A percentile compares a stretch with the other conserved stretches of the same genome.
Evolutionary conservation across 2,888 invertebrate species (phyloP).

Genomic region (Drosophila infuscata): DNA sequence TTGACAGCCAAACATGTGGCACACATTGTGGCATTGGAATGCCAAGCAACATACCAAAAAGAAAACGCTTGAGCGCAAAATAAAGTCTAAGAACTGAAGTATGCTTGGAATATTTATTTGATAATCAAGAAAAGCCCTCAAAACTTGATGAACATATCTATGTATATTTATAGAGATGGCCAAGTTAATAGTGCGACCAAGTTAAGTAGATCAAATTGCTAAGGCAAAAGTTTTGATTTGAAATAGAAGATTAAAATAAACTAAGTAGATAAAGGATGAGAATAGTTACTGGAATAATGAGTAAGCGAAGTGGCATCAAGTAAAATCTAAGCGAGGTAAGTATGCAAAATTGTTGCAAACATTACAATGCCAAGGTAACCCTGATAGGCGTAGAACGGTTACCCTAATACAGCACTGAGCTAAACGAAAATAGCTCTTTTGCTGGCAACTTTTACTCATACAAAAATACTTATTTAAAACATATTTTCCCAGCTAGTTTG

Average conservation of each 20-base stretch:
- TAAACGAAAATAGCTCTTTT: not conserved
- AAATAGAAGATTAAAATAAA: not conserved
- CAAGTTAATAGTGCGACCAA: not conserved
- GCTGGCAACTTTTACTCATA: not conserved
- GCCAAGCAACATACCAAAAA: conserved; percentile 19
- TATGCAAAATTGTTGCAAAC: not conserved
- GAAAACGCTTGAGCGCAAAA: not conserved
- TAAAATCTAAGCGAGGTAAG: not conserved
- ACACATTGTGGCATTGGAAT: conserved; percentile 1
- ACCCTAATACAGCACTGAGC: not conserved
- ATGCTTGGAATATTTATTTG: conserved; percentile 36
- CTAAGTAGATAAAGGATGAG: not conserved
- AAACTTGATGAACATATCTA: not conserved
- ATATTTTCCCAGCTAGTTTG: not conserved
- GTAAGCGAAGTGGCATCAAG: not conserved
- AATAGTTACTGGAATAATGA: not conserved
- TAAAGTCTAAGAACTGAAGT: not conserved
- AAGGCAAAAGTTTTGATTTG: not conserved
- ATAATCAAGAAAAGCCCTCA: not conserved
- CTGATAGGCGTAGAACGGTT: not conserved
- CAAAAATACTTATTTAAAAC: not conserved
- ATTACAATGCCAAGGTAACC: not conserved
- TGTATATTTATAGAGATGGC: not conserved
- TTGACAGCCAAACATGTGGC: conserved; percentile 21
- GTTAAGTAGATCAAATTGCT: not conserved